Percentiles rank a stretch among this genome's conserved stretches.
These are phyloP conservation scores for Trachops cirrhosus DNA, from an alignment of 2,797 vertebrate genomes.

Conservation along the genomic window DNA sequence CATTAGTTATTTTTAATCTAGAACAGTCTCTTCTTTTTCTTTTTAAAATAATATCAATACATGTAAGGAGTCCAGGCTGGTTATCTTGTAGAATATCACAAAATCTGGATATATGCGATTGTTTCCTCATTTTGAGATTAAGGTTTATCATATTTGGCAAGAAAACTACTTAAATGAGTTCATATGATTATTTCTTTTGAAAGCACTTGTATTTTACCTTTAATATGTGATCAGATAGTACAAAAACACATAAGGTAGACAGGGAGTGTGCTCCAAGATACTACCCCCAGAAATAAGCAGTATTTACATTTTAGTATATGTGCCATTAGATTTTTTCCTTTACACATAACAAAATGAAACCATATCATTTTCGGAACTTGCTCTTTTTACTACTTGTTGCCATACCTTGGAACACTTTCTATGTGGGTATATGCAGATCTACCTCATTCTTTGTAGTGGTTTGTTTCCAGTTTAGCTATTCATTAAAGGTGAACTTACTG, in stretches of 20 bases:
- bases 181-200: background rate
- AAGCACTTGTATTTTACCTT: background rate
- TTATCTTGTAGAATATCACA: background rate
- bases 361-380: background rate
- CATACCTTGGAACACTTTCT: background rate
- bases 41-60: background rate
- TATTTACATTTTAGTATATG: background rate
- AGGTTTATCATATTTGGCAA: background rate
- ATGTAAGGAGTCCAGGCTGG: background rate
- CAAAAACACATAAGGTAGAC: background rate
- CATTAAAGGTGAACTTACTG: background rate
- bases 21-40: background rate
- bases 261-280: background rate
- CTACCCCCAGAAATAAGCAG: background rate
- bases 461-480: background rate
- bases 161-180: background rate
- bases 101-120: background rate
- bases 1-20: background rate
- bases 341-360: background rate
- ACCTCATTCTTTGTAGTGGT: background rate
- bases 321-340: background rate
- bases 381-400: background rate
- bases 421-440: background rate
- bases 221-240: background rate
- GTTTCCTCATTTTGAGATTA: slow-evolving; percentile 11